Base-by-base conservation (phyloP, 2,113 vertebrate species). In the Stegostoma tigrinum region DNA sequence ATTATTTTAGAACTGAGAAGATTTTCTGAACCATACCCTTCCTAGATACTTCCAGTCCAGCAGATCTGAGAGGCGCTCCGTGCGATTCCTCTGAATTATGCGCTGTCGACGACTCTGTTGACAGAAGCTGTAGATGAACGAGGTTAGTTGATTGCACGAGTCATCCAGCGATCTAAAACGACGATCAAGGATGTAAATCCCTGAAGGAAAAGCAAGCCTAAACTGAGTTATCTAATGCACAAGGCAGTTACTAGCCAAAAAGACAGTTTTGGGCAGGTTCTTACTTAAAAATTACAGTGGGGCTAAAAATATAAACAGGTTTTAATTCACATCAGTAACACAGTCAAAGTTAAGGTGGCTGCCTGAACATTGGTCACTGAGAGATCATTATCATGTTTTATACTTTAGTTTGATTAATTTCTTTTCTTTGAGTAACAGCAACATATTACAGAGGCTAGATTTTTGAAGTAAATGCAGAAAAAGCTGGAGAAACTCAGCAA, bases 11-110 rank as follows among this genome's bases (percentile, higher is more conserved):
- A 7, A 12, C 7, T 19, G 55, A 93, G 55, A 64, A 38, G 21
- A 17, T 66, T 66, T 66, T 12, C 45, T 23, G 70, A 38, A 1
- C 24, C 8, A 97, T 96, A 99, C 99, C 97, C 98, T 98, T 96
- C 98, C 98, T 27, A 99, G 98, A 96, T 99, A 99, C 97, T 97
- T 98, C 99, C 99, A 99, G 97, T 99, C 99, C 96, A 99, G 96
- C n/a, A 99, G 98, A 96, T 99, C 99, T 0, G 98, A 99, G 87
- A 99, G 98, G 2, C 98, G 98, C 96, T 99, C 98, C 0, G 99
- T 99, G 72, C 99, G 98, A 97, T 99, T 99, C 96, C 98, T 97
- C 96, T 99, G 99, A 96, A 99, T 98, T 97, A 99, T 99, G 89
- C 98, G 97, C 97, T 99, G 98, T 4, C 99, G 97, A 2, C 98